Conservation (phyloP, 92 coral and sea anemone genomes). For the Bergia puertoricense region DNA sequence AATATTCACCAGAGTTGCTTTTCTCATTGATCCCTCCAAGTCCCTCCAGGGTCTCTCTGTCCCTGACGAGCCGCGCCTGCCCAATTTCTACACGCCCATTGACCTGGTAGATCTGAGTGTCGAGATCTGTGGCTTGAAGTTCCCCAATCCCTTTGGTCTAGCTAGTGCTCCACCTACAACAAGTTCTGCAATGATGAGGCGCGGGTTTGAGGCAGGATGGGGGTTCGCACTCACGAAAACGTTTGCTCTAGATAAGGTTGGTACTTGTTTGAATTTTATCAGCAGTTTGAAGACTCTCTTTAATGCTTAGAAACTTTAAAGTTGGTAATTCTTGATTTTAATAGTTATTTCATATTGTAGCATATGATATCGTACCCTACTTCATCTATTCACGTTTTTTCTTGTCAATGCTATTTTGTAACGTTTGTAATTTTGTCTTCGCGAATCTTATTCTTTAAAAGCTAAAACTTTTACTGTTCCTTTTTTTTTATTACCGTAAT, state of each 20-base stretch:
- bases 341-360: too few species aligned
- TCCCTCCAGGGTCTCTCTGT: conserved; percentile 73
- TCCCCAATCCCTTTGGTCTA: conserved; percentile 92
- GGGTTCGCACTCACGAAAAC: conserved; percentile 95
- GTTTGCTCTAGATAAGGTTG: conserved; percentile 52
- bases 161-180: conserved; percentile 99
- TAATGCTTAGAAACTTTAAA: not conserved
- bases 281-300: not conserved
- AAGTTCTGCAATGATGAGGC: conserved; percentile 95
- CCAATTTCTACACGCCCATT: conserved; percentile 88
- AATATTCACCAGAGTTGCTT: too few species aligned
- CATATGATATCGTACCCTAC: too few species aligned
- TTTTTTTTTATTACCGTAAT: too few species aligned
- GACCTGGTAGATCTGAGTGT: conserved; percentile 93
- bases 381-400: too few species aligned
- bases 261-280: not conserved
- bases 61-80: conserved; percentile 67
- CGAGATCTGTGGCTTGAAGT: conserved; percentile 88
- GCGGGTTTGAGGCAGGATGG: conserved; percentile 98
- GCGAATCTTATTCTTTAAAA: too few species aligned
- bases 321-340: not conserved
- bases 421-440: not conserved
- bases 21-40: conserved; percentile 35
- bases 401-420: not conserved
- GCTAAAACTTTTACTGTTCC: too few species aligned